phyloP scores from a whole-genome alignment of 2,888 invertebrate genomes.

The Timema cristinae region DNA sequence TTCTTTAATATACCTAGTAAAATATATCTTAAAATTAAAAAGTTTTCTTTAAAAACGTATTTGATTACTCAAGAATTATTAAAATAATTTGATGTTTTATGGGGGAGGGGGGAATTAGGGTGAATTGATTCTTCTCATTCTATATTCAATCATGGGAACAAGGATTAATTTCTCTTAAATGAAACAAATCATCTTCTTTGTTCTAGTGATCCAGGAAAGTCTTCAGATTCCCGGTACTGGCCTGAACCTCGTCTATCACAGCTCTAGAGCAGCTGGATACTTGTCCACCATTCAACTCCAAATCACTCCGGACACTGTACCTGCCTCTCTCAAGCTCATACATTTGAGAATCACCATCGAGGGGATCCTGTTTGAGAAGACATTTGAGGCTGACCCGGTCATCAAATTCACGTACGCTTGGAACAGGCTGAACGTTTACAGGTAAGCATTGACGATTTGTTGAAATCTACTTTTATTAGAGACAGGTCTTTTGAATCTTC shows the following conservation, averaged over 20 bases:
- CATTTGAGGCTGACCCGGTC: conserved; percentile 93
- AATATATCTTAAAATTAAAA: too few relatives aligned
- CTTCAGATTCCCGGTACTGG: conserved; percentile 92
- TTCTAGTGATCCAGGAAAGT: conserved; percentile 86
- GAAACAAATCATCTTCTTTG: conserved; percentile 12
- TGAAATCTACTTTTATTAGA: too few relatives aligned
- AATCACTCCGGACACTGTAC: conserved; percentile 80
- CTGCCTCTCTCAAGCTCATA: conserved; percentile 76
- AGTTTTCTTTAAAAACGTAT: too few relatives aligned
- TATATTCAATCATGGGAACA: too few relatives aligned
- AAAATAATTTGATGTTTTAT: too few relatives aligned
- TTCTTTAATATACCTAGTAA: too few relatives aligned
- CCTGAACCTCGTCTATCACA: conserved; percentile 94
- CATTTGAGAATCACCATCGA: conserved; percentile 91
- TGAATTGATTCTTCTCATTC: too few relatives aligned
- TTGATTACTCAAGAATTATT: too few relatives aligned
- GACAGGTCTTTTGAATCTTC: too few relatives aligned
- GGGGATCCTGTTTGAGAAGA: conserved; percentile 87
- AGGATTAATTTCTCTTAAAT: neutral
- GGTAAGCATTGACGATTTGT: conserved; percentile 33
- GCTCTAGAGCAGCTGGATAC: conserved; percentile 90
- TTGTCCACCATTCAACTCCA: conserved; percentile 89
- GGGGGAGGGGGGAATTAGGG: too few relatives aligned
- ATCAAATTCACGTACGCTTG: conserved; percentile 97
- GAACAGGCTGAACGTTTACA: conserved; percentile 94